Base-by-base conservation (phyloP, 2,888 invertebrate species). In the Heliconius cydno region DNA sequence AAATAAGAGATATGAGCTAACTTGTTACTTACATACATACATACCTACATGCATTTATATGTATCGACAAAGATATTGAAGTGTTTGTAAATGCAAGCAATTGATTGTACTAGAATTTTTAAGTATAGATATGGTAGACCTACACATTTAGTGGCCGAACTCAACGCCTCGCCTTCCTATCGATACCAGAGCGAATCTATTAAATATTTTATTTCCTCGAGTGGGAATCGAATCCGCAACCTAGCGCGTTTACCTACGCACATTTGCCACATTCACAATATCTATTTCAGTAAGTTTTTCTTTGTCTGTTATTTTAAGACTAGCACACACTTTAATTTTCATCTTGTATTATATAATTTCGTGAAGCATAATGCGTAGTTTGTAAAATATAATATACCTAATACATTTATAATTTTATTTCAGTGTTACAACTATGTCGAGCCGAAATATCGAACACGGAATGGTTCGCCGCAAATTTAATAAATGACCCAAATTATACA, bases 401-500 rank as follows among this genome's bases (percentile, higher is more conserved):
- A 70, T 70, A 41, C 15, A n/a, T 41, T 28, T 28, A 15, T 15
- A 25, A 46, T 81, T 75, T 79, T 63, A 63, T 92, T 93, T 57
- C 93, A 95, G 94, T 94, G 88, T 89, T 94, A 89, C 92, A 93
- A 91, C 89, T 91, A 88, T 92, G 93, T 87, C 90, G 89, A 91
- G 92, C 92, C 83, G 90, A 92, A 87, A 88, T 89, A 86, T 85
- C 88, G 38, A 88, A 89, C 79, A 86, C 88, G 82, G 91, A 90
- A 85, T 95, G 94, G 94, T 94, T 91, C 86, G 90, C 93, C 67
- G 94, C 94, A 67, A 94, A 94, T 85, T 88, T 90, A 28, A 90
- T 94, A 85, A 93, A 88, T 84, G 92, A 94, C 80, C 90, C 88
- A 79, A 85, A 80, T 70, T 93, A 89, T 82, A 91, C 93, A 76